A percentile compares a stretch with the other conserved stretches of the same genome.
Conservation (phyloP, 2,888 invertebrate species). For the Coecobrya sp. region DNA sequence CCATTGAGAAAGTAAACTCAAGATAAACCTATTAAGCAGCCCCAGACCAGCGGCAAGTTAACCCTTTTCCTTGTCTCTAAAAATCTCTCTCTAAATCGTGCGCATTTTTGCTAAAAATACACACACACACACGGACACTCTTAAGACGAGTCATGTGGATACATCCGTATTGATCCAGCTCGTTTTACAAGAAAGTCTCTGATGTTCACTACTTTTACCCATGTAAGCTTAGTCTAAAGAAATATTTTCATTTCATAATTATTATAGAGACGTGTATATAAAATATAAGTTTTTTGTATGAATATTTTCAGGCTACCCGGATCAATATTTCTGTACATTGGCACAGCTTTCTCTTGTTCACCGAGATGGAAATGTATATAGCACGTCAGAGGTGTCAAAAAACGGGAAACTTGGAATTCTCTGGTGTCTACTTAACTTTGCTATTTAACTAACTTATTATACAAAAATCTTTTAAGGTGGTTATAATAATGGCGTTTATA, state of each 20-base stretch:
- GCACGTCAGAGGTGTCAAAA: too few relatives aligned
- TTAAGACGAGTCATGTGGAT: conserved; percentile 24
- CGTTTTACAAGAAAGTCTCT: too few relatives aligned
- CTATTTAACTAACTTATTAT: neutral
- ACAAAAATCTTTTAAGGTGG: too few relatives aligned
- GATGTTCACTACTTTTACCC: neutral
- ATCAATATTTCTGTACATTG: neutral
- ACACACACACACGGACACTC: too few relatives aligned
- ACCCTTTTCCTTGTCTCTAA: neutral
- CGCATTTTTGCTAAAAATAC: neutral
- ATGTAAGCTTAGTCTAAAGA: neutral
- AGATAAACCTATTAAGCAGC: conserved; percentile 21
- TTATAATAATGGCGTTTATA: conserved; percentile 19
- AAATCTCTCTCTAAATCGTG: neutral
- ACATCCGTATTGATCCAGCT: conserved; percentile 21
- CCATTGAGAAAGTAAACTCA: conserved; percentile 7
- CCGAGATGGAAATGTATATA: too few relatives aligned
- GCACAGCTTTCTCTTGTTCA: conserved; percentile 5
- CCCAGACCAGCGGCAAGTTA: conserved; percentile 8
- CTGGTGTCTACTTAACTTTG: neutral
- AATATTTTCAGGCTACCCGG: neutral
- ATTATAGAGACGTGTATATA: neutral
- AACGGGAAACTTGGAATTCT: neutral
- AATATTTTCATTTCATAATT: neutral
- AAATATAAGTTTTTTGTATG: neutral